Percentiles rank a stretch among this genome's conserved stretches.
These are phyloP conservation scores for Anarsia innoxiella DNA, from an alignment of 2,888 invertebrate species.

Conservation along the genomic window DNA sequence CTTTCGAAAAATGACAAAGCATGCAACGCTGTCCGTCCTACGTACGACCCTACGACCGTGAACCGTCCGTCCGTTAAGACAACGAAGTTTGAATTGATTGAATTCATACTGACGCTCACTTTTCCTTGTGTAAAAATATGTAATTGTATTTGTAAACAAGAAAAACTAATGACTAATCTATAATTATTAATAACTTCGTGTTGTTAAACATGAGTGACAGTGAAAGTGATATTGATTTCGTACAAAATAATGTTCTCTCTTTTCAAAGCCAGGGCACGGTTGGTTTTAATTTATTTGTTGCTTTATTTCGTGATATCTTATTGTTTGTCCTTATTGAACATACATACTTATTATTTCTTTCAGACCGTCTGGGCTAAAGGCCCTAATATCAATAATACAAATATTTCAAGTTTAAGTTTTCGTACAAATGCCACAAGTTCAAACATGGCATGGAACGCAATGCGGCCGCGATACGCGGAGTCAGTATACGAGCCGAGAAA, in stretches of 20 bases:
- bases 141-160: too few relatives aligned
- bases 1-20: too few relatives aligned
- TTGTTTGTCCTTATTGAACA: background rate
- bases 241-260: slow-evolving; percentile 31
- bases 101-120: too few relatives aligned
- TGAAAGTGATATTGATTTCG: slow-evolving; percentile 34
- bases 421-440: slow-evolving; percentile 34
- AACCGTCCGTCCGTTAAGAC: too few relatives aligned
- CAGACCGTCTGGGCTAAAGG: slow-evolving; percentile 43
- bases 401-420: slow-evolving; percentile 32
- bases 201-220: slow-evolving; percentile 39
- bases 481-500: slow-evolving; percentile 36
- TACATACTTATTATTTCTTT: slow-evolving; percentile 19
- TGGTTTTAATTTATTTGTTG: slow-evolving; percentile 19
- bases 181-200: too few relatives aligned
- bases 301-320: background rate
- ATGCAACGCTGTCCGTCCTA: too few relatives aligned
- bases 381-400: slow-evolving; percentile 32
- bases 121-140: too few relatives aligned
- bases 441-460: slow-evolving; percentile 35
- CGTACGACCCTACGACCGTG: too few relatives aligned
- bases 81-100: too few relatives aligned
- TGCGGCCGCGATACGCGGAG: slow-evolving; percentile 28
- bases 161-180: too few relatives aligned
- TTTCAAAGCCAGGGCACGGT: slow-evolving; percentile 41